Evolutionary conservation across 2,113 vertebrate species (phyloP), one percentile per base, ranked within the genome.

Genomic region (Takifugu flavidus): DNA sequence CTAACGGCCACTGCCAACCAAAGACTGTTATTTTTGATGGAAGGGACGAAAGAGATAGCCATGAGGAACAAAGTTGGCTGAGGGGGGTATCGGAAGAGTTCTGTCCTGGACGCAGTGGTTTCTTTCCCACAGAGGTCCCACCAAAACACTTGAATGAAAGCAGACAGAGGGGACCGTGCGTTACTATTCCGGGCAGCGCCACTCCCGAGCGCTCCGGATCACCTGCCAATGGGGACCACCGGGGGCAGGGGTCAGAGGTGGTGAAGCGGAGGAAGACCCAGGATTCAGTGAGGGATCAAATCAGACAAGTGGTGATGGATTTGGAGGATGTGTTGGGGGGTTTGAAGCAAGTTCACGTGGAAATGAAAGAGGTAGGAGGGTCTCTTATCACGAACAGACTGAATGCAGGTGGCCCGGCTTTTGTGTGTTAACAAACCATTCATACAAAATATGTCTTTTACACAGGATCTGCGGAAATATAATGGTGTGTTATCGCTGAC

Each of bases 331-430:
- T 92, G 66, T 77, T 92, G 69, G 88, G 89, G 34, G 90, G 91
- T 64, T 81, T 92, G 75, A 92, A 91, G 84, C 88, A 90, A 82
- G 91, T 92, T 75, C 91, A 91, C 14, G 65, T 86, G 64, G 91
- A 92, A 82, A 92, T 92, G 90, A 91, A 89, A 86, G 90, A 92
- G 90, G 91, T 92, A 79, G 72, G 89, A 68, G 55, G 57, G 5
- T 74, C 73, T 67, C 4, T 78, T 60, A 71, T 79, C 3, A 4
- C 28, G 28, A 34, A 1, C 4, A 34, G 20, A 20, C 20, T 20
- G 20, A 20, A 20, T 20, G 20, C 31, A 34, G 31, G 31, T 34
- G 31, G 2, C 6, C 31, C 46, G 31, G 55, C 25, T 55, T 78
- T 70, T 78, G 52, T 78, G 78, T 58, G 69, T 79, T 81, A 84